phyloP scores from a whole-genome alignment of 1,140 invertebrate species.

The Pentalonia nigronervosa region DNA sequence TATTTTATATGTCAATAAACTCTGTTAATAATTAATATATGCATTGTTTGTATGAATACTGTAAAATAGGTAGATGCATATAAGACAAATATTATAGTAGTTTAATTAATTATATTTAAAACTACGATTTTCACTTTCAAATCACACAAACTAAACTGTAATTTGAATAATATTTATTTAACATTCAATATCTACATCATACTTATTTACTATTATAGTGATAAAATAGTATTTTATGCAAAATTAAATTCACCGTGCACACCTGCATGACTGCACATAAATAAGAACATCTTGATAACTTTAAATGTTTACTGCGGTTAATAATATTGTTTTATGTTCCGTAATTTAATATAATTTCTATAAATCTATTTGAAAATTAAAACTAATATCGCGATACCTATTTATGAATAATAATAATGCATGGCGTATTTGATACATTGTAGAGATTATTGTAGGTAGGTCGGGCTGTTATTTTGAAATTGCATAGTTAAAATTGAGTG shows the following conservation, averaged over 20 bases:
- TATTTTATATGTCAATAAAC: neutral
- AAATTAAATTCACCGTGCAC: slow-evolving; percentile 19
- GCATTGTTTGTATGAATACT: neutral
- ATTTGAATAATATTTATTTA: neutral
- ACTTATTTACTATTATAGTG: neutral
- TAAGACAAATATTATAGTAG: neutral
- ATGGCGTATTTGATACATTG: neutral
- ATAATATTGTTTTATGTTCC: neutral
- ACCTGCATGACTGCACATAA: neutral
- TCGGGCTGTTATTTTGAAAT: neutral
- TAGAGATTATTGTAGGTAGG: neutral
- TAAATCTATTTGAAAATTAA: neutral
- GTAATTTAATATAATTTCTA: neutral
- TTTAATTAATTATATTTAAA: neutral
- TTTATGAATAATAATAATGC: neutral
- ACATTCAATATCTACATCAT: neutral
- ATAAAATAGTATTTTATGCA: neutral
- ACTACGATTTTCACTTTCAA: neutral
- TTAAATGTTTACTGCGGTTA: neutral
- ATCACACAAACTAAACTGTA: neutral
- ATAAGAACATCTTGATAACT: neutral
- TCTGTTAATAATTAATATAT: neutral
- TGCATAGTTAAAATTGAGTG: neutral
- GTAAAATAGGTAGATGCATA: neutral
- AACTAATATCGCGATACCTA: neutral